Percentiles rank a stretch among this genome's conserved stretches.
These are phyloP conservation scores for Grus americana DNA, from an alignment of 2,113 vertebrate genomes.

Conservation along the genomic window DNA sequence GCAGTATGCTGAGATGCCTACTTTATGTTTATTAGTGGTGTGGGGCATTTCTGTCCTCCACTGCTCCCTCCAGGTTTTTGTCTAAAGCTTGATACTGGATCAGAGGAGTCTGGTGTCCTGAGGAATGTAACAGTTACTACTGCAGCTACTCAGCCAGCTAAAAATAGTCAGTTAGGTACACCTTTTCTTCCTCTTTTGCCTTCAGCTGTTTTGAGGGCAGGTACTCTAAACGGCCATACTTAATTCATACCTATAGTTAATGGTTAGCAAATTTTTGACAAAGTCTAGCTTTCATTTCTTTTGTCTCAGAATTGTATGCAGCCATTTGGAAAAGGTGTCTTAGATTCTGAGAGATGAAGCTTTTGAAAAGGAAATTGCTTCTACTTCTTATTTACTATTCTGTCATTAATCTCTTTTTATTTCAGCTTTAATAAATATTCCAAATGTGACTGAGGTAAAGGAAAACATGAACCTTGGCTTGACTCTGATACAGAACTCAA, in stretches of 20 bases:
- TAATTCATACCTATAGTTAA: neutral
- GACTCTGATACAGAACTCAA: conserved; percentile 81
- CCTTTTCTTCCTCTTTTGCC: neutral
- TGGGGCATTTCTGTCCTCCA: neutral
- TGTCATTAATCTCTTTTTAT: conserved; percentile 1
- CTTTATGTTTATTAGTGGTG: neutral
- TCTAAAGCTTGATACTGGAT: neutral
- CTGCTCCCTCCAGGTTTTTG: neutral
- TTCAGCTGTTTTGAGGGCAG: neutral
- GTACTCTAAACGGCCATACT: neutral
- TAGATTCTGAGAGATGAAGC: neutral
- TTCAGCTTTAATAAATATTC: conserved; percentile 82
- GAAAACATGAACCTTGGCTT: conserved; percentile 87
- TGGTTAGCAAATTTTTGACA: neutral
- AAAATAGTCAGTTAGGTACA: neutral
- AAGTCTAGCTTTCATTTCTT: neutral
- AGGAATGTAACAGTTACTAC: neutral
- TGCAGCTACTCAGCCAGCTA: neutral
- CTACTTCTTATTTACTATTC: neutral
- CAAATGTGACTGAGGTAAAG: conserved; percentile 82
- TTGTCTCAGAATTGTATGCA: neutral
- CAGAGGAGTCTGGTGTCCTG: neutral
- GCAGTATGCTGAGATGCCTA: neutral
- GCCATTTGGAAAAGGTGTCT: neutral
- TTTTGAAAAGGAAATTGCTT: neutral